These are phyloP conservation scores for Arion vulgaris DNA, from an alignment of 1,140 invertebrate genomes.

Conservation along the genomic window DNA sequence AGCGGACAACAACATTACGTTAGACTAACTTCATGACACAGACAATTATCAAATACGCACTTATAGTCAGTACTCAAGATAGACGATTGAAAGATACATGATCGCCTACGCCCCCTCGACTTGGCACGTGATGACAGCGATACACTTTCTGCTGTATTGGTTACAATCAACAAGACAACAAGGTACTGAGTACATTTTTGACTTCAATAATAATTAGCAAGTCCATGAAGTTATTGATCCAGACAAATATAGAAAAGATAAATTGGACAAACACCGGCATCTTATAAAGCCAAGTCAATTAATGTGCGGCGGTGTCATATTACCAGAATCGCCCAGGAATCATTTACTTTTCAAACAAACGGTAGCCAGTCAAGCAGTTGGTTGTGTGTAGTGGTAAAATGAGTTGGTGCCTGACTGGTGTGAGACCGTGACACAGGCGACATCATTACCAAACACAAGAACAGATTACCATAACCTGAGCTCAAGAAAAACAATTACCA, in stretches of 20 bases:
- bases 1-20: too few species aligned
- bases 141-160: background rate
- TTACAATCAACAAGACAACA: background rate
- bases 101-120: too few species aligned
- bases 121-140: too few species aligned
- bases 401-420: background rate
- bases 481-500: background rate
- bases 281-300: background rate
- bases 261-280: background rate
- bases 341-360: background rate
- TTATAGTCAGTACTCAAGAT: too few species aligned
- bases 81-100: too few species aligned
- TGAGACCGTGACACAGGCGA: background rate
- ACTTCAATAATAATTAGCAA: background rate
- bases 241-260: slow-evolving; percentile 16
- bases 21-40: too few species aligned
- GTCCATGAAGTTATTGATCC: background rate
- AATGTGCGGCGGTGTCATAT: background rate
- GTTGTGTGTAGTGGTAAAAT: background rate
- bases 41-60: too few species aligned
- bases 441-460: background rate
- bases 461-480: background rate
- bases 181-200: background rate
- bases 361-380: background rate
- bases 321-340: background rate